These are phyloP conservation scores for Eulemur albifrons DNA, from an alignment of 2,797 vertebrate species.

Conservation along the genomic window DNA sequence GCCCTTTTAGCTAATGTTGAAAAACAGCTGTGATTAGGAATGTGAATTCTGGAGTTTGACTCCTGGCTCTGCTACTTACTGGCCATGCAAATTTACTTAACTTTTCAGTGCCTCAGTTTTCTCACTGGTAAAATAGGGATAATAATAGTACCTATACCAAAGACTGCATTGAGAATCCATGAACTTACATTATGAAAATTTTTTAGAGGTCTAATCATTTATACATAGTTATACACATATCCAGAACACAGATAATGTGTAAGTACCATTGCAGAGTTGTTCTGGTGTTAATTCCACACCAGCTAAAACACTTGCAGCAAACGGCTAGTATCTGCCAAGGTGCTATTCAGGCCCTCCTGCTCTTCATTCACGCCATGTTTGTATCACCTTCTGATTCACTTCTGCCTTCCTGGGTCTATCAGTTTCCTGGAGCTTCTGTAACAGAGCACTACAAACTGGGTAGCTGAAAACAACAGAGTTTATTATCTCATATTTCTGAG, in stretches of 20 bases:
- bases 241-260: background rate
- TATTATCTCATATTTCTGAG: background rate
- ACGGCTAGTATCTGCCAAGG: too few relatives aligned
- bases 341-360: background rate
- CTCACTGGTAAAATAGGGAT: background rate
- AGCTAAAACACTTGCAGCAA: background rate
- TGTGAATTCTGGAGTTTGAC: background rate
- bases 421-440: background rate
- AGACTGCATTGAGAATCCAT: background rate
- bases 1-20: background rate
- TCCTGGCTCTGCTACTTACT: background rate
- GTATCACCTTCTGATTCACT: background rate
- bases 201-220: background rate
- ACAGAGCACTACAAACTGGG: background rate
- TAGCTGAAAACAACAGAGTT: background rate
- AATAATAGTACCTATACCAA: background rate
- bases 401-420: background rate
- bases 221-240: too few relatives aligned
- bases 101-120: background rate
- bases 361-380: background rate
- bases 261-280: background rate
- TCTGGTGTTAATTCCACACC: background rate
- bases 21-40: too few relatives aligned
- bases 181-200: background rate
- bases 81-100: background rate